A percentile compares a stretch with the other conserved stretches of the same genome.
Evolutionary conservation across 2,113 vertebrate species (phyloP).

Genomic region (Cercocebus atys): DNA sequence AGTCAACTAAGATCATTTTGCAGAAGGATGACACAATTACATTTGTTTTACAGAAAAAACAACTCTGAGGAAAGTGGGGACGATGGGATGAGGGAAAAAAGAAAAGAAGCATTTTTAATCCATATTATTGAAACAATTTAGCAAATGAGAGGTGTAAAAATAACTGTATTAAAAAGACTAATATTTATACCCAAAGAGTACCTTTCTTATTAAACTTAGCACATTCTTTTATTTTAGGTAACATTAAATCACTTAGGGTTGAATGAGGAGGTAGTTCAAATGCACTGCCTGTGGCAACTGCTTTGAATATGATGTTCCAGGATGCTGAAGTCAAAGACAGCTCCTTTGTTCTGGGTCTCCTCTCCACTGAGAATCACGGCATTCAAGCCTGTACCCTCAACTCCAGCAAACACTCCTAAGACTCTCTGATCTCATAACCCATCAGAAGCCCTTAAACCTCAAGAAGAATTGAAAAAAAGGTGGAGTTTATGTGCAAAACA

Average conservation of each 20-base stretch:
- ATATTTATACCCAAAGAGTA: background rate
- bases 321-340: background rate
- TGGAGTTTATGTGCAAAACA: background rate
- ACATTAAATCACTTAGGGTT: background rate
- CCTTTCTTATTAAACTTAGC: background rate
- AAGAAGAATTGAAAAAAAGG: background rate
- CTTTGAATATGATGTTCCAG: conserved; percentile 13
- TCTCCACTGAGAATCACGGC: background rate
- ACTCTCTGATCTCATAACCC: background rate
- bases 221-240: background rate
- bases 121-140: background rate
- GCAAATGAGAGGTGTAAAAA: background rate
- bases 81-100: background rate
- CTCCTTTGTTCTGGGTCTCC: background rate
- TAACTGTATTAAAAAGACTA: conserved; percentile 3
- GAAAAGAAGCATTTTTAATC: background rate
- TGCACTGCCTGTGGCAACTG: background rate
- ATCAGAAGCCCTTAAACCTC: background rate
- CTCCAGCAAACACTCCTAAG: background rate
- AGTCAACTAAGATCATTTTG: background rate
- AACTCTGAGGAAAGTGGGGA: background rate
- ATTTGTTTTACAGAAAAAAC: background rate
- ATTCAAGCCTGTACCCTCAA: background rate
- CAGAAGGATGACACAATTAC: background rate
- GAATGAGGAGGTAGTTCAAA: background rate